Evolutionary conservation across 1,140 invertebrate genomes (phyloP).

Genomic region (Uloborus diversus): DNA sequence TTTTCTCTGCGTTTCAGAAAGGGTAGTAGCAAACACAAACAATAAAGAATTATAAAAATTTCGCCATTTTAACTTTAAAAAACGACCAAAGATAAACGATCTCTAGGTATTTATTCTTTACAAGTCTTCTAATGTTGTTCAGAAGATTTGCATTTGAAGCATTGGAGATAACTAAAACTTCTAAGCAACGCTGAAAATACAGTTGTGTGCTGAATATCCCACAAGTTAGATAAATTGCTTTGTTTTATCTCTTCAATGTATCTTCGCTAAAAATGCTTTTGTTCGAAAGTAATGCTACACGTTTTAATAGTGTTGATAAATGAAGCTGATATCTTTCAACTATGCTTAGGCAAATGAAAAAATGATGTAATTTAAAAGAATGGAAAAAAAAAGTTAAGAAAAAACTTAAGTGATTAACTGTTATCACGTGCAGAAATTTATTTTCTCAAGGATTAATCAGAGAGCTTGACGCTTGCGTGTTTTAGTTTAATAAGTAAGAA

Average conservation of each 20-base stretch:
- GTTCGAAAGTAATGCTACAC: not conserved
- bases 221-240: slow-evolving; percentile 39
- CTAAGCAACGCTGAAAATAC: not conserved
- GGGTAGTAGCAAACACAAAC: slow-evolving; percentile 5
- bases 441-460: too few species aligned
- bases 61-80: not conserved
- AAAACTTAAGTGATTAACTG: too few species aligned
- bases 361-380: too few species aligned
- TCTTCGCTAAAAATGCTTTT: not conserved
- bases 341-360: too few species aligned
- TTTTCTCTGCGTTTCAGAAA: not conserved
- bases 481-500: too few species aligned
- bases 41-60: not conserved
- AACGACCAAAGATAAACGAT: slow-evolving; percentile 18
- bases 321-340: not conserved
- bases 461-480: too few species aligned
- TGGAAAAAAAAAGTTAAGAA: too few species aligned
- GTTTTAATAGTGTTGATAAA: not conserved
- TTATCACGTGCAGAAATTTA: too few species aligned
- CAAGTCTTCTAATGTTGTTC: slow-evolving; percentile 1
- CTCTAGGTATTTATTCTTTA: slow-evolving; percentile 23
- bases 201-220: not conserved
- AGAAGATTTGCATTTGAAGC: slow-evolving; percentile 30
- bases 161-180: slow-evolving; percentile 6
- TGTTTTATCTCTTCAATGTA: slow-evolving; percentile 11